Conservation (phyloP, 2,797 vertebrate species). For the Eleutherodactylus coqui region DNA sequence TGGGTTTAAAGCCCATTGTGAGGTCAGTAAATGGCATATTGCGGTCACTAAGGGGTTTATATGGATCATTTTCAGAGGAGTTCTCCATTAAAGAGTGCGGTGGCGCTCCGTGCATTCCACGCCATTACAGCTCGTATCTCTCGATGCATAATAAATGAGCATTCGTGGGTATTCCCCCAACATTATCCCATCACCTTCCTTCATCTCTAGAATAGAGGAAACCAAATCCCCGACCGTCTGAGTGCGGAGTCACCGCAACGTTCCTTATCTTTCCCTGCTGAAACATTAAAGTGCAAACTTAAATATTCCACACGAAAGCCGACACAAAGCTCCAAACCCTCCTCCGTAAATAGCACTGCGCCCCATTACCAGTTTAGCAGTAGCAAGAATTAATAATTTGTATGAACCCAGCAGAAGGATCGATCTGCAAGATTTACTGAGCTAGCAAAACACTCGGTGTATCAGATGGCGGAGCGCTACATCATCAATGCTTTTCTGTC, state of each 20-base stretch:
- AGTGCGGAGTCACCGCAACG: not conserved
- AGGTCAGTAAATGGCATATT: no score
- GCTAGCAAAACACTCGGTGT: conserved; percentile 32
- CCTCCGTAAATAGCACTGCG: conserved; percentile 29
- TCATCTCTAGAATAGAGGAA: conserved; percentile 3
- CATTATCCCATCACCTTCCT: not conserved
- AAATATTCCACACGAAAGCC: conserved; percentile 3
- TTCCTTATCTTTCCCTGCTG: conserved; percentile 20
- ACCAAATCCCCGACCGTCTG: not conserved
- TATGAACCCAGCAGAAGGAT: conserved; percentile 3
- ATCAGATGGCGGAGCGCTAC: not conserved
- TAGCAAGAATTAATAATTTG: conserved; percentile 45
- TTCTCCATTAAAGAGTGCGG: not conserved
- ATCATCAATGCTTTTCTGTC: not conserved
- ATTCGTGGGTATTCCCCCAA: not conserved
- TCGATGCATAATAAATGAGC: not conserved
- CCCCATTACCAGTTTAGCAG: conserved; percentile 55
- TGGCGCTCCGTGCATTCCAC: no score
- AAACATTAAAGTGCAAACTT: not conserved
- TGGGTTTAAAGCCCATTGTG: no score
- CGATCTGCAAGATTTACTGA: conserved; percentile 54
- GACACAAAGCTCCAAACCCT: not conserved
- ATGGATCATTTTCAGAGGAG: not conserved
- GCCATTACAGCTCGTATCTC: not conserved
- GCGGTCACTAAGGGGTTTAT: not conserved